A percentile compares a stretch with the other conserved stretches of the same genome.
phyloP scores from a whole-genome alignment of 1,140 invertebrate genomes.

The Venturia canescens region DNA sequence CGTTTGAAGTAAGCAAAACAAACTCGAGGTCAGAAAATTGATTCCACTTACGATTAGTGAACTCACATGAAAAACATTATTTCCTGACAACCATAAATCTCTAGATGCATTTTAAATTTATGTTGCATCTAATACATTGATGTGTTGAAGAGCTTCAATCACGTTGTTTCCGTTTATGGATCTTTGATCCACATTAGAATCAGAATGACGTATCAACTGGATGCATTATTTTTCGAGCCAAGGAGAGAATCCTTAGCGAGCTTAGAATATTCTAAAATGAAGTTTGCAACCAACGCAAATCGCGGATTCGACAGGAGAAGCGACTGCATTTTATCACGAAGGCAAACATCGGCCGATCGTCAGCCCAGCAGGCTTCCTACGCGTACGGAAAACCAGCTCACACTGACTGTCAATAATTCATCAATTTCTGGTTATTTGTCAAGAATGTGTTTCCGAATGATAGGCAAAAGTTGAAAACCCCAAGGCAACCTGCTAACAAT shows the following conservation, averaged over 20 bases:
- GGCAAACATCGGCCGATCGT: no score
- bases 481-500: background rate
- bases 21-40: no score
- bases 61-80: background rate
- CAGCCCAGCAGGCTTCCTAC: background rate
- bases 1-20: no score
- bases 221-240: background rate
- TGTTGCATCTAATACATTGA: no score
- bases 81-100: background rate
- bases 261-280: background rate
- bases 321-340: no score
- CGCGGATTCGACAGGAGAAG: background rate
- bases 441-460: background rate
- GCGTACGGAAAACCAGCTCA: background rate
- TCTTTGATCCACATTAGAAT: background rate
- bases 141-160: background rate
- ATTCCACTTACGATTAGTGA: no score
- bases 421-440: background rate
- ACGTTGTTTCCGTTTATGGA: background rate
- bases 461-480: slow-evolving; percentile 1
- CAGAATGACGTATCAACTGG: background rate
- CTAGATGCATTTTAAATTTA: background rate
- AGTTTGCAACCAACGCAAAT: background rate
- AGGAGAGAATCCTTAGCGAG: background rate
- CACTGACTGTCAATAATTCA: background rate